A percentile compares a stretch with the other conserved stretches of the same genome.
Evolutionary conservation across 2,113 vertebrate genomes (phyloP).

Genomic region (Equus quagga): DNA sequence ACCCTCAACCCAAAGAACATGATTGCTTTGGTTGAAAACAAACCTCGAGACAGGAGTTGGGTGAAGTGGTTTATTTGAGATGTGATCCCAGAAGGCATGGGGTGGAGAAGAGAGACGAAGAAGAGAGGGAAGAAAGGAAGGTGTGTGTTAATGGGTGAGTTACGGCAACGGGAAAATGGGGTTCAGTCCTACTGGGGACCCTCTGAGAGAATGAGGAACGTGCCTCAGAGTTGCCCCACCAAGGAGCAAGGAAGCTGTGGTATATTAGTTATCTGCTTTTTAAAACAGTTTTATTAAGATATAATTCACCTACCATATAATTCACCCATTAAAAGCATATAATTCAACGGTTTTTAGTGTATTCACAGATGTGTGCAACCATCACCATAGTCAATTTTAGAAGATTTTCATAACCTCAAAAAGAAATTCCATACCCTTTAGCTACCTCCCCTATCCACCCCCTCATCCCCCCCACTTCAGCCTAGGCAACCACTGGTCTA

Average conservation of each 20-base stretch:
- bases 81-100: background rate
- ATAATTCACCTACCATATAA: background rate
- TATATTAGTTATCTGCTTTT: background rate
- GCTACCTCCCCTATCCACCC: background rate
- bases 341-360: background rate
- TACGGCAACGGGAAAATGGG: background rate
- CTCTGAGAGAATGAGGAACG: background rate
- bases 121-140: background rate
- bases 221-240: background rate
- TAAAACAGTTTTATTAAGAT: background rate
- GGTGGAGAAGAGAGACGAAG: background rate
- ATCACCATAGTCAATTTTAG: background rate
- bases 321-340: background rate
- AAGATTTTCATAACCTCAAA: background rate
- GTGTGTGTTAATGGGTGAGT: rapidly evolving
- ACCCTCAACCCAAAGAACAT: background rate
- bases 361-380: background rate
- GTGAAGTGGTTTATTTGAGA: background rate
- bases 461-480: background rate
- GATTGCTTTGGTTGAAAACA: background rate
- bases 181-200: background rate
- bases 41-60: background rate
- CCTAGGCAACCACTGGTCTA: background rate
- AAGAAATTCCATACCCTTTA: background rate
- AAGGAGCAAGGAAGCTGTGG: background rate